Evolutionary conservation across 2,113 vertebrate genomes (phyloP), one percentile per base, ranked within the genome.

Genomic region (Clinocottus analis): DNA sequence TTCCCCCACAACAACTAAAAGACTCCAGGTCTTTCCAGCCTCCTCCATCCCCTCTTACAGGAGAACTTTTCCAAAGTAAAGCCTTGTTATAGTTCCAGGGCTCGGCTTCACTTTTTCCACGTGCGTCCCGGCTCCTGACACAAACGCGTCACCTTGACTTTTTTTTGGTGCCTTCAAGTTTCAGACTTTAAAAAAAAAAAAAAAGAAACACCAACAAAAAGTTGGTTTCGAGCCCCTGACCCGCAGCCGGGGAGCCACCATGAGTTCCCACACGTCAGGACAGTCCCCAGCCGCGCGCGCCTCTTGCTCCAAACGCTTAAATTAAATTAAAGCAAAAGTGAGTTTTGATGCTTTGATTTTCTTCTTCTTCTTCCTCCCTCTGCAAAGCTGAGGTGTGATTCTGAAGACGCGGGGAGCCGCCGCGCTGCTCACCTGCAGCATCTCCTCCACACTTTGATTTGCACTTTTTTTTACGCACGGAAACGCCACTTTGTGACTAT

Each of bases 241-340:
- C 25, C 80, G 78, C 75, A 78, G 79, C 77, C 58, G 59, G 59
- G 75, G 41, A 85, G 49, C 80, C 76, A 91, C 82, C 49, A 92
- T 90, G 90, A 88, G 53, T 75, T 84, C 74, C 81, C 84, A 88
- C 83, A 86, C 87, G 82, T n/a, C 85, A 76, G 83, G 68, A 77
- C 84, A 84, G 66, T 71, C 71, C 75, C 72, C 64, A 71, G 75
- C 23, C 70, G 79, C 23, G 45, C 43, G 72, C 47, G 74, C 41
- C 31, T 75, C 10, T 45, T 77, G 80, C 68, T 67, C 69, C 35
- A 63, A 68, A 25, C 31, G 75, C 51, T 87, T 73, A 79, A 72
- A 91, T 83, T 93, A 75, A 92, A 76, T 13, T 56, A 56, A 43
- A n/a, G n/a, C n/a, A n/a, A n/a, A n/a, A 72, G 59, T 55, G 51